These are phyloP conservation scores for Idaea aversata DNA, from an alignment of 2,888 invertebrate genomes.

Conservation along the genomic window DNA sequence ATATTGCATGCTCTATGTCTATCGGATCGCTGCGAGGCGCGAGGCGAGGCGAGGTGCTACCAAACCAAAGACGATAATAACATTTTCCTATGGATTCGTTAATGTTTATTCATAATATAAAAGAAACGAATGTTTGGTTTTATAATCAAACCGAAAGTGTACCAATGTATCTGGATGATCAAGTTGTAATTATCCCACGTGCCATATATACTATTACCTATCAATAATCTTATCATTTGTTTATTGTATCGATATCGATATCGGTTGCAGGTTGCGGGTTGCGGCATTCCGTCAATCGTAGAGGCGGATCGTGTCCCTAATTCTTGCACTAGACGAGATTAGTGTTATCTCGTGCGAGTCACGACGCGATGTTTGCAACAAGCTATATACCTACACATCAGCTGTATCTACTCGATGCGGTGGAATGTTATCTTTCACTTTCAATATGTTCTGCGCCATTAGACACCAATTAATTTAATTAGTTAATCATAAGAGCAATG, in stretches of 20 bases:
- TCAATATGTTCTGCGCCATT: constrained; percentile 22
- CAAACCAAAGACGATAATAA: no score
- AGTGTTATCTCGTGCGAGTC: not conserved
- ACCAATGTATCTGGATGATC: no score
- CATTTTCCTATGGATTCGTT: no score
- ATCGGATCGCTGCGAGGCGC: no score
- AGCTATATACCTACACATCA: no score
- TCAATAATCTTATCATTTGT: not conserved
- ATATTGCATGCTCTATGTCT: no score
- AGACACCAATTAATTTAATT: constrained; percentile 10
- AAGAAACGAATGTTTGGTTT: no score
- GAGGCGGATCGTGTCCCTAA: not conserved
- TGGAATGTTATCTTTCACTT: constrained; percentile 20
- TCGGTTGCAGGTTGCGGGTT: not conserved
- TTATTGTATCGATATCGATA: not conserved
- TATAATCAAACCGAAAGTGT: no score
- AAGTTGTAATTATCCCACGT: not conserved
- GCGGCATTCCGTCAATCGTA: not conserved
- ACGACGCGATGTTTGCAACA: constrained; percentile 7
- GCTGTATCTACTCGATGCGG: not conserved
- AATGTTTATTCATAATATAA: no score
- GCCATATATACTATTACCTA: not conserved
- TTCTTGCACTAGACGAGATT: constrained; percentile 1
- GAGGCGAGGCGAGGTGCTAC: no score
- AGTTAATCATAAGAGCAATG: not conserved